Evolutionary conservation across 1,140 invertebrate species (phyloP), one percentile per base, ranked within the genome.

Genomic region (Stegodyphus mimosarum): DNA sequence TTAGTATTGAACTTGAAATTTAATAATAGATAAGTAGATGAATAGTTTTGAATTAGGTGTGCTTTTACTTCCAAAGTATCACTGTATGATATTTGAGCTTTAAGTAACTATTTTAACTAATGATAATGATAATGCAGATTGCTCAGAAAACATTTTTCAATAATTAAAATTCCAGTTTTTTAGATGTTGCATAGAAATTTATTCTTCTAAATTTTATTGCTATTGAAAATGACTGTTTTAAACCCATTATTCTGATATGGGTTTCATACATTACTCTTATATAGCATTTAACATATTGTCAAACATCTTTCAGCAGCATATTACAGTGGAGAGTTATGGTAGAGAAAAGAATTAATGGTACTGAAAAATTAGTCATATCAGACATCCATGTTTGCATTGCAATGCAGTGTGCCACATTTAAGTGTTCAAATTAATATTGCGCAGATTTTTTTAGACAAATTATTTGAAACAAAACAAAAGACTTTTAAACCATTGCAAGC

Each of bases 31-130:
- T 84, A 66, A 55, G 7, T 84, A 84, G 81, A 11, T 10, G 73
- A 70, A 75, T 84, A 84, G 81, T 84, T 84, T 83, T 76, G 55
- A 84, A 84, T 74, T 84, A 84, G 73, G 49, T 84, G 71, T 84
- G 81, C 81, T 84, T 84, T 84, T 84, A 84, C 81, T 76, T 84
- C 81, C 81, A 84, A 84, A 84, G 81, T 84, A 84, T 49, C 81
- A 84, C 64, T 84, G 73, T 84, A 84, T 66, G 73, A 84, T 84
- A 84, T 84, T 84, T 84, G 81, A 84, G 81, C 71, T 84, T 74
- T 84, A 76, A 84, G 81, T 84, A 84, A 67, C 75, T 84, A 84
- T 84, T 84, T 84, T 84, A 84, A 84, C 81, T 84, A 84, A 75
- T 71, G 55, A 67, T 83, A 83, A 83, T 64, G 33, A 81, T 83